Evolutionary conservation across 2,797 vertebrate genomes (phyloP).

Genomic region (Loriculus beryllinus): DNA sequence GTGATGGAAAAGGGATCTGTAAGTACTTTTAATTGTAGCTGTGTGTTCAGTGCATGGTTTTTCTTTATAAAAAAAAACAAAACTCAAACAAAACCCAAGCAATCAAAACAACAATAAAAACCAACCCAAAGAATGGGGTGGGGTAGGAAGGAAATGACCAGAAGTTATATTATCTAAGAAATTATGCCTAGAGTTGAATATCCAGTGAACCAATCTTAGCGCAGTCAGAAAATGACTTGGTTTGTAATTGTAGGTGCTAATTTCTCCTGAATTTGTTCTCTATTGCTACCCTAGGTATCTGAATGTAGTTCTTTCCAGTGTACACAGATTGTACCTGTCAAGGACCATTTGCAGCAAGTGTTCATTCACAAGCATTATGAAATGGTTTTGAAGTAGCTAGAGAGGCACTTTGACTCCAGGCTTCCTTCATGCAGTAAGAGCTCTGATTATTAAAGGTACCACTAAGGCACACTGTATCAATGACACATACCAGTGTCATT

Average conservation of each 20-base stretch:
- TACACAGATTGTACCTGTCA: not conserved
- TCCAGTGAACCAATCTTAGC: not conserved
- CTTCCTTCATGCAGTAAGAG: not conserved
- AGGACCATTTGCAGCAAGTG: not conserved
- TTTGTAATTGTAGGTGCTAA: not conserved
- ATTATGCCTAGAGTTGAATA: not conserved
- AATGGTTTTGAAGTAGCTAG: not conserved
- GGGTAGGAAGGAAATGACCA: not conserved
- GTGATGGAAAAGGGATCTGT: slow-evolving; percentile 98
- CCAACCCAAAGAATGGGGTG: not conserved
- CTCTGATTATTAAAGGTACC: not conserved
- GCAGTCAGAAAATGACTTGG: not conserved
- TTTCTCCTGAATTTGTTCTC: not conserved
- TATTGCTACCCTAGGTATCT: not conserved
- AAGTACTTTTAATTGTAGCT: slow-evolving; percentile 66
- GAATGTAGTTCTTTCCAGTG: not conserved
- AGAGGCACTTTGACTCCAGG: not conserved
- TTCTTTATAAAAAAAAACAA: not conserved
- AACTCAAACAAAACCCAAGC: not conserved
- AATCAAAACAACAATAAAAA: not conserved
- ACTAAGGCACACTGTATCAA: not conserved
- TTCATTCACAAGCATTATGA: not conserved
- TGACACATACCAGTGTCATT: not conserved
- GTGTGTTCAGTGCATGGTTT: not conserved
- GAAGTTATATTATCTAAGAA: not conserved